Evolutionary conservation across 2,888 invertebrate genomes (phyloP).

Genomic region (Ennomos quercinarius): DNA sequence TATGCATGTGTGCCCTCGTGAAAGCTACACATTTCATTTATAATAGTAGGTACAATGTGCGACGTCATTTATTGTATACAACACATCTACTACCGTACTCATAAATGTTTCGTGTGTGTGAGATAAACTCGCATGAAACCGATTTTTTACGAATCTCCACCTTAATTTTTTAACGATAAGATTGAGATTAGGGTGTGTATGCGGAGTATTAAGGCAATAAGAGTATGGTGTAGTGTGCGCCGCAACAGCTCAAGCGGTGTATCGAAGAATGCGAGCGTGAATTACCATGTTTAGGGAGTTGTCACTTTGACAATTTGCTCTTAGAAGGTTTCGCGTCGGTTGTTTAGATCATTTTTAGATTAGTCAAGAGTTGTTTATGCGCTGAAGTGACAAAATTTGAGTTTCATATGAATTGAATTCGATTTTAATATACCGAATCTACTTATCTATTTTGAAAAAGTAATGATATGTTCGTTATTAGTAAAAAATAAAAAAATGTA

Average conservation of each 20-base stretch:
- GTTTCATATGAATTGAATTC: no score
- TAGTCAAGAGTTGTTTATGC: no score
- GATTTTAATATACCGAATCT: no score
- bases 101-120: conserved; percentile 74
- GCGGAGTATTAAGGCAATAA: conserved; percentile 65
- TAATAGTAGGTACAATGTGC: conserved; percentile 80
- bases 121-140: conserved; percentile 47
- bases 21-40: conserved; percentile 85
- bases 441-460: no score
- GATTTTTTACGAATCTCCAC: conserved; percentile 49
- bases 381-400: no score
- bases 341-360: conserved; percentile 44
- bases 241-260: conserved; percentile 72
- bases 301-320: conserved; percentile 80
- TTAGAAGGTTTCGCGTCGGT: conserved; percentile 63
- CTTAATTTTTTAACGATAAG: conserved; percentile 39
- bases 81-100: conserved; percentile 71
- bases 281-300: conserved; percentile 82
- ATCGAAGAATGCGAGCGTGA: conserved; percentile 84
- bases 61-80: conserved; percentile 81
- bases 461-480: no score
- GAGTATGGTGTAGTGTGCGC: conserved; percentile 74
- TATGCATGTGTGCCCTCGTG: conserved; percentile 79
- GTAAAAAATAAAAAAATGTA: no score
- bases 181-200: conserved; percentile 38